Percentiles rank a stretch among this genome's conserved stretches.
These are phyloP conservation scores for Sebastes miniatus DNA, from an alignment of 2,797 vertebrate genomes.

Conservation along the genomic window DNA sequence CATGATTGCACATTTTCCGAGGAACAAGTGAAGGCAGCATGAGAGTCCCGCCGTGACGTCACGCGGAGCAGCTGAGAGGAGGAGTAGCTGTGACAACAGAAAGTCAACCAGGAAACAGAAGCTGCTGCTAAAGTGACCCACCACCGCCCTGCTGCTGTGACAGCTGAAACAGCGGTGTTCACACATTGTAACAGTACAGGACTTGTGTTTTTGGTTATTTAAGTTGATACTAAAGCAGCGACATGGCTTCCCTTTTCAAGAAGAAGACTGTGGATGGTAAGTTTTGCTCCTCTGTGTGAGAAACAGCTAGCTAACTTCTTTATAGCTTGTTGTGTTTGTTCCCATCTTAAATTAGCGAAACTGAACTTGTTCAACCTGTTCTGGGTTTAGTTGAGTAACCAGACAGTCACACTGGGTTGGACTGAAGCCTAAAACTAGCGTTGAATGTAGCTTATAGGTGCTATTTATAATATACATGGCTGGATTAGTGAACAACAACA, in stretches of 20 bases:
- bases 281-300: constrained; percentile 60
- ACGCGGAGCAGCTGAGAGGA: constrained; percentile 63
- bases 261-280: constrained; percentile 98
- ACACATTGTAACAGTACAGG: background rate
- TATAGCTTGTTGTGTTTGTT: constrained; percentile 35
- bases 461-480: background rate
- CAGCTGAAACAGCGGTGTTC: constrained; percentile 17
- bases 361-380: constrained; percentile 60
- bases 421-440: background rate
- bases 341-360: background rate
- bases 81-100: constrained; percentile 64
- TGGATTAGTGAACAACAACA: background rate
- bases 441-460: background rate
- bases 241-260: constrained; percentile 95
- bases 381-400: constrained; percentile 25
- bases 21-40: constrained; percentile 24
- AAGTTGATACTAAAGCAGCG: constrained; percentile 21
- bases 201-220: constrained; percentile 15
- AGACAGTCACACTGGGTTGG: background rate
- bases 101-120: constrained; percentile 76
- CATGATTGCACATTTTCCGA: fast-evolving
- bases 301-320: constrained; percentile 72
- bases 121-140: constrained; percentile 38
- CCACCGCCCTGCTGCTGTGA: constrained; percentile 16
- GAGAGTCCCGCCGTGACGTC: constrained; percentile 74